Conservation (phyloP, 2,888 invertebrate species). For the Hanleya hanleyi region DNA sequence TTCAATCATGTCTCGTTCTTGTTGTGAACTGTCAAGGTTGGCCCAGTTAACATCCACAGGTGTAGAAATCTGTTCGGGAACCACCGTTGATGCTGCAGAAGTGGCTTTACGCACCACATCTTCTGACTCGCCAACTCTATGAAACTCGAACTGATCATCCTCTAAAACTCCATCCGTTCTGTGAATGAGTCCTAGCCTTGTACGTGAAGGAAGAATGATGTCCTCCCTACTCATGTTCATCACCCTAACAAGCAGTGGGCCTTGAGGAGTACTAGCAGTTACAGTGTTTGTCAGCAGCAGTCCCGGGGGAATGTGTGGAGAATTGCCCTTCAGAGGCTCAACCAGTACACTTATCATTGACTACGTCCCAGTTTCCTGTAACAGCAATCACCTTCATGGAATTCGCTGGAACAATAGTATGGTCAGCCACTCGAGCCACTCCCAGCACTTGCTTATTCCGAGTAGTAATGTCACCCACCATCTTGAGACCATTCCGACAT, state of each 20-base stretch:
- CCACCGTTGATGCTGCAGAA: too few species aligned
- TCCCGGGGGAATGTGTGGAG: background rate
- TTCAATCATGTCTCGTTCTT: background rate
- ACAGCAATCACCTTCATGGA: background rate
- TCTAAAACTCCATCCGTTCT: too few species aligned
- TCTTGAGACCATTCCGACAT: background rate
- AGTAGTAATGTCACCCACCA: background rate
- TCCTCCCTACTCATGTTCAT: background rate
- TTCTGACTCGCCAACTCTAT: too few species aligned
- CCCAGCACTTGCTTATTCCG: background rate
- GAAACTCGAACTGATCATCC: too few species aligned
- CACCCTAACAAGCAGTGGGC: background rate
- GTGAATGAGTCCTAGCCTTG: too few species aligned
- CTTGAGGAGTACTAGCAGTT: background rate
- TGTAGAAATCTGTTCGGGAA: too few species aligned
- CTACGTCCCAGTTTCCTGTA: background rate
- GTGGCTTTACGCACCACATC: too few species aligned
- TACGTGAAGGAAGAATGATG: too few species aligned
- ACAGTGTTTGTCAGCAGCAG: background rate
- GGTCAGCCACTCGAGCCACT: background rate
- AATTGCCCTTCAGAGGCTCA: background rate
- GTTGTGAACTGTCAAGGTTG: too few species aligned
- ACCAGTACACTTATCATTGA: background rate
- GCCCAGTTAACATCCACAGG: too few species aligned
- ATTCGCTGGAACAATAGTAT: background rate